Percentiles rank a stretch among this genome's conserved stretches.
These are phyloP conservation scores for Sesia bembeciformis DNA, from an alignment of 2,888 invertebrate species.

Conservation along the genomic window DNA sequence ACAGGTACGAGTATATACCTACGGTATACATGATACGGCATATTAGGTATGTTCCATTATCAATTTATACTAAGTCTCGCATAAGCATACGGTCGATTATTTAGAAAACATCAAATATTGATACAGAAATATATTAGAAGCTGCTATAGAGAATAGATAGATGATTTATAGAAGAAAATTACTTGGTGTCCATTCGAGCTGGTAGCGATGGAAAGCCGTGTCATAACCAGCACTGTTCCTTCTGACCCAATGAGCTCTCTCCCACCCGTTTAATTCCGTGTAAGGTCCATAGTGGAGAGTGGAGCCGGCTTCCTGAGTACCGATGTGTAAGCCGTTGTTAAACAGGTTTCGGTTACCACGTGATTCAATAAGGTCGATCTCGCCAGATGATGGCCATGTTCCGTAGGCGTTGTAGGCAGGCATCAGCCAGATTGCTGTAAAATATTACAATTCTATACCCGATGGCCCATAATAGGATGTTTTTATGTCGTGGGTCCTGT, in stretches of 20 bases:
- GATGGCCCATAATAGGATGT: too few species aligned
- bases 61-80: too few species aligned
- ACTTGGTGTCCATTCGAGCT: conserved; percentile 79
- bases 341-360: conserved; percentile 76
- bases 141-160: too few species aligned
- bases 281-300: conserved; percentile 81
- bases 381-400: conserved; percentile 81
- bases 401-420: conserved; percentile 78
- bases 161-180: neutral
- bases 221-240: conserved; percentile 57
- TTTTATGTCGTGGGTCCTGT: too few species aligned
- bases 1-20: too few species aligned
- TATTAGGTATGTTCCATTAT: too few species aligned
- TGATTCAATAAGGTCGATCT: conserved; percentile 80
- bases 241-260: conserved; percentile 61
- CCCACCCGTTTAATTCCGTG: conserved; percentile 67
- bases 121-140: too few species aligned
- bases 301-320: conserved; percentile 71
- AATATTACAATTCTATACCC: neutral
- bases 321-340: conserved; percentile 65
- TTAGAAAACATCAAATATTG: too few species aligned
- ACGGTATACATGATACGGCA: too few species aligned
- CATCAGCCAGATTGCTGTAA: conserved; percentile 79
- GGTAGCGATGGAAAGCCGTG: conserved; percentile 77
- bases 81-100: too few species aligned